Evolutionary conservation across 2,113 vertebrate species (phyloP).

Genomic region (Pluvianellus socialis): DNA sequence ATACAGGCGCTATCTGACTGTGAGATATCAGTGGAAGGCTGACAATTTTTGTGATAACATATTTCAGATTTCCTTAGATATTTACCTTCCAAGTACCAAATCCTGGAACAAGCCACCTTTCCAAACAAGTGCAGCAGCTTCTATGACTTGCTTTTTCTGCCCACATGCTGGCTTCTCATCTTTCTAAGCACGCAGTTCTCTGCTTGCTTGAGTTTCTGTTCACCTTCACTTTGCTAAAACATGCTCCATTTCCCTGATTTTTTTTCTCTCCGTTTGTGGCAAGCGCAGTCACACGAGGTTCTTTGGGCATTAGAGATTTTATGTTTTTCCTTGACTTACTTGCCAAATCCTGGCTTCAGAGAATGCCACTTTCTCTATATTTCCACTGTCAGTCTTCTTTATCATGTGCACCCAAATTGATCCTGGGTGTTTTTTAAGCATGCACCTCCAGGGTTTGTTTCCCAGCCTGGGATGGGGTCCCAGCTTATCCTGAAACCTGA

Average conservation of each 20-base stretch:
- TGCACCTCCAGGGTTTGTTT: neutral
- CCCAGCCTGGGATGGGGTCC: neutral
- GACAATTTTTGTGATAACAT: neutral
- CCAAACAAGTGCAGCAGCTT: neutral
- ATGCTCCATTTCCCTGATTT: neutral
- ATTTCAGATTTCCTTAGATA: neutral
- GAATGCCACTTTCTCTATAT: neutral
- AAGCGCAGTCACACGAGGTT: neutral
- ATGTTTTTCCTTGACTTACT: neutral
- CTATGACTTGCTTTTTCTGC: neutral
- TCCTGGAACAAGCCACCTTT: neutral
- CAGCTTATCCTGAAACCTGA: neutral
- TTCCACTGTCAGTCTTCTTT: neutral
- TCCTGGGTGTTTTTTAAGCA: neutral
- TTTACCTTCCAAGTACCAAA: neutral
- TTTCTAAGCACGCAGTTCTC: neutral
- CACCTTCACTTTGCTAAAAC: neutral
- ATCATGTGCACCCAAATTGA: fast-evolving
- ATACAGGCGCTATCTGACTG: neutral
- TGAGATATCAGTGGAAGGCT: neutral
- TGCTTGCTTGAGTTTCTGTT: neutral
- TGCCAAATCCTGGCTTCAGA: neutral
- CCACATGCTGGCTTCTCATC: neutral
- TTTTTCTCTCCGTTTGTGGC: neutral
- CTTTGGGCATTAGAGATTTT: neutral